Evolutionary conservation across 2,888 invertebrate species (phyloP), one percentile per base, ranked within the genome.

Genomic region (Brassicogethes aeneus): DNA sequence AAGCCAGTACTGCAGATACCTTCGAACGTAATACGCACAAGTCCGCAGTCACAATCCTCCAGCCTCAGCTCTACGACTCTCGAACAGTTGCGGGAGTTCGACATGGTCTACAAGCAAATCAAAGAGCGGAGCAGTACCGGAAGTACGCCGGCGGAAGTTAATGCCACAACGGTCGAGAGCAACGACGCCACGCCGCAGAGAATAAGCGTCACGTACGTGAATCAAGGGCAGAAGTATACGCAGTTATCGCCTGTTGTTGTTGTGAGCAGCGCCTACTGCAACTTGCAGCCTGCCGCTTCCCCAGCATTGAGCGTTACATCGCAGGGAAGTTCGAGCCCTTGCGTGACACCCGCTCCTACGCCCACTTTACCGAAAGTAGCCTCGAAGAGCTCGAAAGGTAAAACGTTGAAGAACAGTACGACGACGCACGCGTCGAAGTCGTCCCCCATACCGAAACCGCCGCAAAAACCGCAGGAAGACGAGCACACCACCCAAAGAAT

Each of bases 401-500:
- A 76, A 58, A 73, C 77, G 1, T 74, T 80, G 39, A 76, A 79
- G 46, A 32, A 32, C 13, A 32, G 14, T 12, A 12, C 8, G 8
- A 12, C 32, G 3, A 70, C 75, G 2, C 53, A 49, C 36, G 70
- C 79, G 2, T 68, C 80, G 15, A 81, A 82, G 64, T 66, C 81
- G 1, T 77, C 80, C 17, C 76, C 80, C 2, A 74, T 82, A 17
- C 78, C 82, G 3, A 77, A 78, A 59, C 76, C 76, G 2, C 73
- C 75, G 43, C 84, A 84, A 52, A 86, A 86, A 60, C 83, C 85
- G 1, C 77, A 84, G 48, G 86, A 86, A 69, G 86, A 86, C 55
- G 85, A 85, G 57, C 83, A 85, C 59, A 86, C 86, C 0, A 83
- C 85, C 0, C 85, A 85, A 57, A 72, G 85, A 50, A 86, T 86